Conservation (phyloP, 2,113 vertebrate species). For the Phocoena phocoena region DNA sequence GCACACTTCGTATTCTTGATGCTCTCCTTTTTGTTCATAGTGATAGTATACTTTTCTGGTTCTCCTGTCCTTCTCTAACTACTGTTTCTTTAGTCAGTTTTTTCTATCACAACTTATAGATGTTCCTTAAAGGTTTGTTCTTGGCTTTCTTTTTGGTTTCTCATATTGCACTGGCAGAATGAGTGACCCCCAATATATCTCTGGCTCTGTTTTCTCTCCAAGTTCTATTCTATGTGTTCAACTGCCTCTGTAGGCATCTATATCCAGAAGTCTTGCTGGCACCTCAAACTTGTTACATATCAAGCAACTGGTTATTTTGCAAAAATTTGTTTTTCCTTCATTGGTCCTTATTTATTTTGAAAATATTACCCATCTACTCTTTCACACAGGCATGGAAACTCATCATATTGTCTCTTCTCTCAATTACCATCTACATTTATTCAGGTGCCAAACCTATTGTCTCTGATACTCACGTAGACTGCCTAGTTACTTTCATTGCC, state of each 20-base stretch:
- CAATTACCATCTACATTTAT: neutral
- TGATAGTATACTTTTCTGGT: neutral
- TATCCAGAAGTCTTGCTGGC: neutral
- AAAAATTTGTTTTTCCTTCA: neutral
- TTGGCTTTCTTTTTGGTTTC: neutral
- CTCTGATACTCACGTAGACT: neutral
- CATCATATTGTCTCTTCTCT: neutral
- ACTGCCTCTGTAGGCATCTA: neutral
- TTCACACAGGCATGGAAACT: neutral
- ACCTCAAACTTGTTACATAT: neutral
- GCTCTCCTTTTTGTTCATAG: neutral
- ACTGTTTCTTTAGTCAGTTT: neutral
- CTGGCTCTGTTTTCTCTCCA: neutral
- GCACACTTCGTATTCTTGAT: neutral
- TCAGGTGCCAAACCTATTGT: neutral
- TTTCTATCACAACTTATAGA: neutral
- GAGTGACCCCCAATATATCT: neutral
- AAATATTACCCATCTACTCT: neutral
- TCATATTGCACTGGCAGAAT: neutral
- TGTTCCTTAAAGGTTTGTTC: neutral
- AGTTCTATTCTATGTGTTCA: neutral
- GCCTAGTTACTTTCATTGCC: neutral
- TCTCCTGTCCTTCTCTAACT: neutral
- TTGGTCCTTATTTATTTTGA: neutral
- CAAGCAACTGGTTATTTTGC: conserved; percentile 11